A percentile compares a stretch with the other conserved stretches of the same genome.
These are phyloP conservation scores for Octomys mimax DNA, from an alignment of 2,797 vertebrate genomes.

Conservation along the genomic window DNA sequence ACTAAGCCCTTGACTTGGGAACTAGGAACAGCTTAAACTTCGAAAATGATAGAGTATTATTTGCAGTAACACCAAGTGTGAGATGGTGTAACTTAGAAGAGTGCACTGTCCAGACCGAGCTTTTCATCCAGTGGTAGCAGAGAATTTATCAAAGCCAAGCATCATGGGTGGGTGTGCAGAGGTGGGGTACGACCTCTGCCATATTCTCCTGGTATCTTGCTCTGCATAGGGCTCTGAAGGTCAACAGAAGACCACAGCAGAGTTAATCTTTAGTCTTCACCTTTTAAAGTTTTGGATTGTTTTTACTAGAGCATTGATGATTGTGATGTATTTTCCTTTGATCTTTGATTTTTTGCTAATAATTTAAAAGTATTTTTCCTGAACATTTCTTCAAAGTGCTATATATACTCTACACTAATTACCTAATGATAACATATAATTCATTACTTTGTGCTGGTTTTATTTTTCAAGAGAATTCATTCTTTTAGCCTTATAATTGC, in stretches of 20 bases:
- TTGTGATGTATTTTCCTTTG: neutral
- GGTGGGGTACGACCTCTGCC: neutral
- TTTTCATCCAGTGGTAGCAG: neutral
- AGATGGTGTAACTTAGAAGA: neutral
- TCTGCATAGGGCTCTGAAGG: neutral
- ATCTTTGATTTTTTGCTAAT: neutral
- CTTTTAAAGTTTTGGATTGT: neutral
- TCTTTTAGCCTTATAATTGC: neutral
- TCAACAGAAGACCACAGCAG: neutral
- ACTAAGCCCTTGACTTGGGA: neutral
- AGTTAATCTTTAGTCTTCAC: neutral
- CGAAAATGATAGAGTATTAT: neutral
- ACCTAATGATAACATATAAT: neutral
- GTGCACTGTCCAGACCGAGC: neutral
- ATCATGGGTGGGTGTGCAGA: neutral
- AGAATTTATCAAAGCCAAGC: neutral
- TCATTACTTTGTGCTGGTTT: neutral
- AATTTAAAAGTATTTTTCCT: neutral
- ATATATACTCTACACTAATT: neutral
- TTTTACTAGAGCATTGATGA: neutral
- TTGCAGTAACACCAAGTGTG: neutral
- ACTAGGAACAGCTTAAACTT: neutral
- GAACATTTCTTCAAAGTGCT: neutral
- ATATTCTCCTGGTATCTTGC: neutral
- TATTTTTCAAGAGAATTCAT: constrained; percentile 4